Conservation (phyloP, 2,797 vertebrate genomes). For the Microcaecilia unicolor region DNA sequence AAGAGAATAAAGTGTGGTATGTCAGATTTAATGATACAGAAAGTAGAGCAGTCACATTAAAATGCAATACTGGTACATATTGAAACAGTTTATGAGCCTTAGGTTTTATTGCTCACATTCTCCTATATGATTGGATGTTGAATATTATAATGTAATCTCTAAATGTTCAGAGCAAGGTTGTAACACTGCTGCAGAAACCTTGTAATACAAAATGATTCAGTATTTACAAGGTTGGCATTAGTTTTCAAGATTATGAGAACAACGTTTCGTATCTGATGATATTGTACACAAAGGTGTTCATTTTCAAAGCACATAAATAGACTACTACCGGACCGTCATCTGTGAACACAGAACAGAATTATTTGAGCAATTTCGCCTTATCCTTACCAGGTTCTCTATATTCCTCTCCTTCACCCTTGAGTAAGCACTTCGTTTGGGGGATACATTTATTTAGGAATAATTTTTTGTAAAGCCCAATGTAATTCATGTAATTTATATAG, state of each 20-base stretch:
- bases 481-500: no score
- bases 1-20: slow-evolving; percentile 43
- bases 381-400: no score
- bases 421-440: no score
- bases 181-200: slow-evolving; percentile 22
- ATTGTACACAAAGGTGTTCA: background rate
- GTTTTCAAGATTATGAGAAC: slow-evolving; percentile 4
- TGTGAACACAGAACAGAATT: no score
- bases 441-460: no score
- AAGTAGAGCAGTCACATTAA: slow-evolving; percentile 31
- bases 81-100: slow-evolving; percentile 33
- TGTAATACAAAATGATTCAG: slow-evolving; percentile 10
- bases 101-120: slow-evolving; percentile 34
- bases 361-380: no score
- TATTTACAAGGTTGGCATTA: background rate
- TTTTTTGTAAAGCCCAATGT: no score
- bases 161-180: slow-evolving; percentile 28
- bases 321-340: no score
- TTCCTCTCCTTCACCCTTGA: no score
- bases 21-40: slow-evolving; percentile 46
- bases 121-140: slow-evolving; percentile 22
- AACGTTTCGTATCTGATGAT: background rate
- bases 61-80: slow-evolving; percentile 30
- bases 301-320: no score
- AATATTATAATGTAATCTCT: slow-evolving; percentile 25